A percentile compares a stretch with the other conserved stretches of the same genome.
Conservation (phyloP, 2,113 vertebrate genomes). For the Acanthisitta chloris region DNA sequence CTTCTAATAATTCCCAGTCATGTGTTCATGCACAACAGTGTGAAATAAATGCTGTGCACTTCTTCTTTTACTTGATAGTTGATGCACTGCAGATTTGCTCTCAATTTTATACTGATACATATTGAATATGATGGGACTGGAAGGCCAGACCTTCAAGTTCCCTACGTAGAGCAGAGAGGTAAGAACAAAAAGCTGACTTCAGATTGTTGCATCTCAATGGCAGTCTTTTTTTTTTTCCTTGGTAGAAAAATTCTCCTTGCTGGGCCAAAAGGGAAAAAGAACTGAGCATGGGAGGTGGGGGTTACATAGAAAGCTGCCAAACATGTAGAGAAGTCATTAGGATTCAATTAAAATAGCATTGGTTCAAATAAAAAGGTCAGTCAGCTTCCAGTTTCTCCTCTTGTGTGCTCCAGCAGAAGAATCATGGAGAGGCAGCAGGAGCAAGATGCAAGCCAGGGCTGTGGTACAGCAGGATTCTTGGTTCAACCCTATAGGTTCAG, state of each 20-base stretch:
- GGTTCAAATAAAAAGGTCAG: not conserved
- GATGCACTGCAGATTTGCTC: not conserved
- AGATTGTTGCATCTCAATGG: not conserved
- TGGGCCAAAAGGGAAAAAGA: not conserved
- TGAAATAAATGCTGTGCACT: not conserved
- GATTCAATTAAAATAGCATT: not conserved
- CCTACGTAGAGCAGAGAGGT: not conserved
- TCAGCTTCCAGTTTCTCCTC: not conserved
- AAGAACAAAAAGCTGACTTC: not conserved
- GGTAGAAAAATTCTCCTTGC: not conserved
- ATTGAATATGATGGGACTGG: too few relatives aligned
- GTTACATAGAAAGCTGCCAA: not conserved
- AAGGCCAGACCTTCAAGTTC: not conserved
- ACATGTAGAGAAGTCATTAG: not conserved
- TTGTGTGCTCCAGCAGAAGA: not conserved
- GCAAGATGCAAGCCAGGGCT: not conserved
- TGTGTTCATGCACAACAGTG: not conserved
- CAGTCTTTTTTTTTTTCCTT: not conserved
- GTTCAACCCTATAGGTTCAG: not conserved
- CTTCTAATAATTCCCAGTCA: not conserved
- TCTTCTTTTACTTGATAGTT: not conserved
- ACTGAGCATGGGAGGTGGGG: accelerated
- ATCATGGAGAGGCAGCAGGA: not conserved
- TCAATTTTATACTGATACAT: not conserved
- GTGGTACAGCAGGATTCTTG: not conserved